Evolutionary conservation across 2,797 vertebrate genomes (phyloP).

Genomic region (Pseudopleuronectes americanus): DNA sequence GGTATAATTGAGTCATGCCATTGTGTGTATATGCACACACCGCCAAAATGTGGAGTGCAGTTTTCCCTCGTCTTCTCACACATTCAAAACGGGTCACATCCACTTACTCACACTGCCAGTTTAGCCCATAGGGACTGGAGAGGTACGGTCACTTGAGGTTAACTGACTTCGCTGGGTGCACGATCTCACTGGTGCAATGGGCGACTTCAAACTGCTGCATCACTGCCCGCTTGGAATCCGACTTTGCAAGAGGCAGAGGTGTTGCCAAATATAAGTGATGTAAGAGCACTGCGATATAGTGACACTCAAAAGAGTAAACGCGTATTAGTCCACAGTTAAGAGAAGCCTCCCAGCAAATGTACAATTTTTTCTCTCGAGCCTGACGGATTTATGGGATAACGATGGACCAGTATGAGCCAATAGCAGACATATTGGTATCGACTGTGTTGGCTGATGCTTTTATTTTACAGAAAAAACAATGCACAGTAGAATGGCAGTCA

Average conservation of each 20-base stretch:
- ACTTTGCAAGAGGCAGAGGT: neutral
- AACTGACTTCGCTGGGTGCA: neutral
- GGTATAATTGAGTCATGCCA: slow-evolving; percentile 34
- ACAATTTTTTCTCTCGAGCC: neutral
- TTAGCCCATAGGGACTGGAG: slow-evolving; percentile 11
- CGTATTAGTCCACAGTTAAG: neutral
- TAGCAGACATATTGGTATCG: too few relatives aligned
- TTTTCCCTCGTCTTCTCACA: neutral
- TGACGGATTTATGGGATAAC: too few relatives aligned
- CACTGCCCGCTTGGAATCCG: neutral
- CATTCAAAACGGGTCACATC: slow-evolving; percentile 2
- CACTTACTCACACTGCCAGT: neutral
- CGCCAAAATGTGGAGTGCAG: neutral
- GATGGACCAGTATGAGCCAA: too few relatives aligned
- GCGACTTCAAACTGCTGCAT: neutral
- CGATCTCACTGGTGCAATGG: neutral
- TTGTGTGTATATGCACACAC: slow-evolving; percentile 10
- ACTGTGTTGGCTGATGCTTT: too few relatives aligned
- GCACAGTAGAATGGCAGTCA: too few relatives aligned
- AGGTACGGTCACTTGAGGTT: slow-evolving; percentile 14
- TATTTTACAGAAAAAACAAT: too few relatives aligned
- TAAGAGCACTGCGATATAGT: neutral
- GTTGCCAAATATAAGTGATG: neutral
- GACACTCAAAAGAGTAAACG: neutral
- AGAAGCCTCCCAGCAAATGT: neutral